Conservation (phyloP, 2,113 vertebrate genomes). For the Colistium nudipinnis region DNA sequence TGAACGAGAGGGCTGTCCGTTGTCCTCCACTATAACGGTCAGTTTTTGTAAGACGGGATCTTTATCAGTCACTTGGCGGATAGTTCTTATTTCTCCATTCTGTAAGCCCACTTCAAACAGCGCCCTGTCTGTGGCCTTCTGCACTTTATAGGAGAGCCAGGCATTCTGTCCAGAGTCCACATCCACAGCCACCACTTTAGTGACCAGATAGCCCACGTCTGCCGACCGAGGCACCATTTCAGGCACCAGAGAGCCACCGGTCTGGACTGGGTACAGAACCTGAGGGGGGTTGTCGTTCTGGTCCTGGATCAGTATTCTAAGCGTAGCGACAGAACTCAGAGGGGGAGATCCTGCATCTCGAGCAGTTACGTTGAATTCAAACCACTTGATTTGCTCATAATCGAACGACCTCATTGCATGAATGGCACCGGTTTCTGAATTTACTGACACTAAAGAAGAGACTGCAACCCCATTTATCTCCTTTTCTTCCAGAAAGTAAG, state of each 20-base stretch:
- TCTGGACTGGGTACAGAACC: constrained; percentile 49
- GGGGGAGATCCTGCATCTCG: constrained; percentile 79
- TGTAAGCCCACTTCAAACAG: no score
- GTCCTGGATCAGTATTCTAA: constrained; percentile 68
- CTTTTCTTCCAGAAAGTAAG: constrained; percentile 68
- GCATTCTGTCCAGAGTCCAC: constrained; percentile 71
- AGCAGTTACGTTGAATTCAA: constrained; percentile 72
- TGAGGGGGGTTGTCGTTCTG: constrained; percentile 52
- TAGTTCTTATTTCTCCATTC: no score
- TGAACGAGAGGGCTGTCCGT: no score
- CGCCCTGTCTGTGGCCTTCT: no score
- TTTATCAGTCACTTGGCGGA: no score
- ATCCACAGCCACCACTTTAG: constrained; percentile 78
- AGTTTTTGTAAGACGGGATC: no score
- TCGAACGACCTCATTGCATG: constrained; percentile 71
- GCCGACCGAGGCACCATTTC: constrained; percentile 53
- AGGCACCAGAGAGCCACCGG: constrained; percentile 49
- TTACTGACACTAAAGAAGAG: constrained; percentile 74
- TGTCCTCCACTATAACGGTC: no score
- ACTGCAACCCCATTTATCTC: constrained; percentile 45
- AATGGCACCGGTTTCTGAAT: constrained; percentile 73
- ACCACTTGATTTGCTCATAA: constrained; percentile 65
- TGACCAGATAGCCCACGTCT: constrained; percentile 68
- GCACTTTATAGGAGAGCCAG: no score
- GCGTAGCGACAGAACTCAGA: constrained; percentile 74